Evolutionary conservation across 2,113 vertebrate species (phyloP), one percentile per base, ranked within the genome.

Genomic region (Siphamia tubifer): DNA sequence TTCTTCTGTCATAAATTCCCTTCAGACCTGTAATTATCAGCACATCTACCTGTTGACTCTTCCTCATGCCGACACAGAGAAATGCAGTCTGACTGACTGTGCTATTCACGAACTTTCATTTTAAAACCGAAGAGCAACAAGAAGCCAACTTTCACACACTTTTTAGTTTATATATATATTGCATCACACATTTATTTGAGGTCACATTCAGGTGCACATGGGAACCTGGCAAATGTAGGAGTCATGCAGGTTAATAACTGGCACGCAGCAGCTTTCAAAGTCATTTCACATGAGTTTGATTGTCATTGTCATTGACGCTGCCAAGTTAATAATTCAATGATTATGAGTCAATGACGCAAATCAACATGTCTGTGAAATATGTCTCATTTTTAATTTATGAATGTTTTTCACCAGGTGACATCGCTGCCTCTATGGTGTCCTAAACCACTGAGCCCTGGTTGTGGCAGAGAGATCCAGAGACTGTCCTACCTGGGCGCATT

Each of bases 341-440:
- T n/a, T n/a, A n/a, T n/a, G n/a, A n/a, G n/a, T n/a, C n/a, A n/a
- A n/a, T n/a, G n/a, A n/a, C n/a, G n/a, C n/a, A n/a, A n/a, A n/a
- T n/a, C n/a, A n/a, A n/a, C n/a, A n/a, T n/a, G n/a, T 9, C 20
- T 30, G 28, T 30, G 10, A 30, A 30, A 30, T 30, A 7, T 30
- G 10, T 30, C 10, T 30, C 2, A 7, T 30, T 30, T 56, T 0
- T 49, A 12, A 23, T 13, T 62, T 13, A 5, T 58, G 34, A 13
- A 4, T 58, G 3, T 11, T 74, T 10, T 81, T 1, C 43, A n/a
- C 9, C 55, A 99, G 98, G 91, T 93, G 13, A 95, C 94, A 1
- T 95, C 94, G 24, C 85, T 98, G 87, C 94, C 96, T 3, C 88
- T 98, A 67, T 99, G 97, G 96, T 92, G 96, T 88, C 97, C 96